Percentiles rank a stretch among this genome's conserved stretches.
These are phyloP conservation scores for Macrotrachela quadricornifera DNA, from an alignment of 1,140 invertebrate genomes.

Conservation along the genomic window DNA sequence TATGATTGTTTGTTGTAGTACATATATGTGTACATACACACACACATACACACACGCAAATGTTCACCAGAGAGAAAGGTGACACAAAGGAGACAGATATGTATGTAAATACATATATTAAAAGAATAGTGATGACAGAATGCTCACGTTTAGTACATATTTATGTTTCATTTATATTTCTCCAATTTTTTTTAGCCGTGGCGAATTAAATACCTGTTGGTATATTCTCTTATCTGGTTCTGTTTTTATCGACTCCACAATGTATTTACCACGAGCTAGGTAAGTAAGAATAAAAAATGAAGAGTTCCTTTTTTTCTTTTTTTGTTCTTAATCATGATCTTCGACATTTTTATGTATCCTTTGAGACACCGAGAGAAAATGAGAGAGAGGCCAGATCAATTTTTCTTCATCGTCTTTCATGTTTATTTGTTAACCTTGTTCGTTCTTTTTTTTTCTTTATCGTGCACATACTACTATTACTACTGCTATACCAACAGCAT, in stretches of 20 bases:
- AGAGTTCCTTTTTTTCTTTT: background rate
- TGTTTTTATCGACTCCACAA: constrained; percentile 67
- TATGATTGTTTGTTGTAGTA: too few relatives aligned
- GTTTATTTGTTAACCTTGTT: constrained; percentile 6
- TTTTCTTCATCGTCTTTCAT: constrained; percentile 6
- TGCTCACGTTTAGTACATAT: too few relatives aligned
- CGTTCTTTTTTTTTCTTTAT: constrained; percentile 1
- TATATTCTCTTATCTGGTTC: constrained; percentile 60
- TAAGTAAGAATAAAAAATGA: constrained; percentile 28
- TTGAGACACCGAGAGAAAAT: background rate
- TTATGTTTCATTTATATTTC: too few relatives aligned
- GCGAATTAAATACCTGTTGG: constrained; percentile 56
- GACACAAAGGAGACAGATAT: too few relatives aligned
- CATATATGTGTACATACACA: too few relatives aligned
- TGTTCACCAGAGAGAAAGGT: too few relatives aligned
- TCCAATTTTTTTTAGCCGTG: constrained; percentile 41
- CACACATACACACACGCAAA: too few relatives aligned
- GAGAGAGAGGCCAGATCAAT: background rate
- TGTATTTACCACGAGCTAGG: constrained; percentile 62
- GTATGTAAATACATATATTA: too few relatives aligned
- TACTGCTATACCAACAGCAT: background rate
- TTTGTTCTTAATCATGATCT: constrained; percentile 4
- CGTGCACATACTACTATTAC: background rate
- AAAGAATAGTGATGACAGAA: too few relatives aligned
- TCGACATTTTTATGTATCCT: background rate